Percentiles rank a stretch among this genome's conserved stretches.
These are phyloP conservation scores for Phacellophora camtschatica DNA, from an alignment of 30 jellyfish, hydroid and myxozoan species.

Conservation along the genomic window DNA sequence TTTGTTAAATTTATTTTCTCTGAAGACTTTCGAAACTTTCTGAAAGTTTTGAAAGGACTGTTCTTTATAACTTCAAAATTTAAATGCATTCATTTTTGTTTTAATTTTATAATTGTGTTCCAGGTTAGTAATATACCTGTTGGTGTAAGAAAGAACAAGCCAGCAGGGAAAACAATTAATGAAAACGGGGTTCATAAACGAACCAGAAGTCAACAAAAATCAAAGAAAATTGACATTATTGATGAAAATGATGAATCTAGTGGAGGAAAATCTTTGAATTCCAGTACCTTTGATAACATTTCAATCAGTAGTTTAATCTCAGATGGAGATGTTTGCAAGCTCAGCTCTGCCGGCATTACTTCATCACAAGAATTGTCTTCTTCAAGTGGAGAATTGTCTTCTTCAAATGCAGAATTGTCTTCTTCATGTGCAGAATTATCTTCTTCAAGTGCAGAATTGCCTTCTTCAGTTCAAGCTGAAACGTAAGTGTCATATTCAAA, in stretches of 20 bases:
- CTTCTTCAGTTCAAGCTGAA: too few species aligned
- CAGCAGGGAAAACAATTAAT: background rate
- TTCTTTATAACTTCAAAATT: too few species aligned
- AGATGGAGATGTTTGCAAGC: slow-evolving; percentile 39
- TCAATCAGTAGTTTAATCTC: slow-evolving; percentile 41
- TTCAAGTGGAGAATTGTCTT: background rate
- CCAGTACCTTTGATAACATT: slow-evolving; percentile 44
- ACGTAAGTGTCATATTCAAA: too few species aligned
- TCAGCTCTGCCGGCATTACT: slow-evolving; percentile 23
- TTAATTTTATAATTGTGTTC: too few species aligned
- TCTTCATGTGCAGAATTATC: background rate
- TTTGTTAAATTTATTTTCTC: too few species aligned
- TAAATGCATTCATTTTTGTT: too few species aligned
- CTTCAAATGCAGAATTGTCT: background rate
- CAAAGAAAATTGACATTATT: background rate
- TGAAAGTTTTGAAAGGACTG: too few species aligned
- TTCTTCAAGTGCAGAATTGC: too few species aligned
- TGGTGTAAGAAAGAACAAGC: slow-evolving; percentile 19
- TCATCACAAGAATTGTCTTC: slow-evolving; percentile 41
- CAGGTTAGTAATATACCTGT: background rate
- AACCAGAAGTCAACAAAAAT: slow-evolving; percentile 13
- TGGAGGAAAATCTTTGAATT: slow-evolving; percentile 6
- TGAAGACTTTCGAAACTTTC: too few species aligned
- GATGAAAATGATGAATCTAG: background rate
- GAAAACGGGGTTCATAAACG: background rate